Evolutionary conservation across 2,113 vertebrate species (phyloP).

Genomic region (Petroica traversi): DNA sequence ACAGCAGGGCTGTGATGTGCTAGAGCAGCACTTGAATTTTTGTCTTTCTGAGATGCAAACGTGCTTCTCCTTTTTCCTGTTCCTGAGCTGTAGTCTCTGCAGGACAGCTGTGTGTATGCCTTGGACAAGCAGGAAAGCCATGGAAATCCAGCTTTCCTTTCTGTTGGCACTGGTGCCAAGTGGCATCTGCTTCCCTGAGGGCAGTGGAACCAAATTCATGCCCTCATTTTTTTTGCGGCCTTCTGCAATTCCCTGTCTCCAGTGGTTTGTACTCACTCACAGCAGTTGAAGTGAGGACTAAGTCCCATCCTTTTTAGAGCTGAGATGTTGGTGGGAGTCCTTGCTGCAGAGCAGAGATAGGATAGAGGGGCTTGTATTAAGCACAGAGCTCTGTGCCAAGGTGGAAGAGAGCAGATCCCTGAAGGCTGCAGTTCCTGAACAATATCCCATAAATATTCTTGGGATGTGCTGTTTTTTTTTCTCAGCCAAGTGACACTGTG

Average conservation of each 20-base stretch:
- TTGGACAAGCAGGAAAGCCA: neutral
- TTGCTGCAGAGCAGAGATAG: neutral
- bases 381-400: neutral
- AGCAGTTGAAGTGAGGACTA: neutral
- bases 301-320: neutral
- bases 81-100: neutral
- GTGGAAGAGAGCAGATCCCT: neutral
- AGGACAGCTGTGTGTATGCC: neutral
- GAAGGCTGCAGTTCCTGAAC: neutral
- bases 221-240: neutral
- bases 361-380: neutral
- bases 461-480: neutral
- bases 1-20: neutral
- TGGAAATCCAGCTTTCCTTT: neutral
- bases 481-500: neutral
- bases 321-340: neutral
- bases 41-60: neutral
- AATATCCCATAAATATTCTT: neutral
- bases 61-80: neutral
- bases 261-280: neutral
- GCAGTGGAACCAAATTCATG: neutral
- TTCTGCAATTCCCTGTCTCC: neutral
- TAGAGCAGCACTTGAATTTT: neutral
- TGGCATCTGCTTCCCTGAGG: neutral
- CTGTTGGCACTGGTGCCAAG: neutral